Evolutionary conservation across 2,113 vertebrate species (phyloP).

Genomic region (Scophthalmus maximus): DNA sequence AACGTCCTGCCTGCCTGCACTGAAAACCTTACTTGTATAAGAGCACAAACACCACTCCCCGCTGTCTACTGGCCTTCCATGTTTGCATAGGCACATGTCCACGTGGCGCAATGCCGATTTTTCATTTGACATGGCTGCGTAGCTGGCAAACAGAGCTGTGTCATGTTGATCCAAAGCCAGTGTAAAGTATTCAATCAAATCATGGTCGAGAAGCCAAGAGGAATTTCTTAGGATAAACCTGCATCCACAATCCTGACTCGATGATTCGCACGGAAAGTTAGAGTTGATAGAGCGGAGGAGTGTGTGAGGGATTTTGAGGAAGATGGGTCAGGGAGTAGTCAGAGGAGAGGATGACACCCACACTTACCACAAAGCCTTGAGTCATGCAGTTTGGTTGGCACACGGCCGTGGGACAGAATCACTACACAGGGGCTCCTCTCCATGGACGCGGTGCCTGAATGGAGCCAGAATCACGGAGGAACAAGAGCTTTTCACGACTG

Average conservation of each 20-base stretch:
- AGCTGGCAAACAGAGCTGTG: constrained; percentile 46
- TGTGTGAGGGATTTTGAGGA: constrained; percentile 48
- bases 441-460: constrained; percentile 29
- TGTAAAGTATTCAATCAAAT: constrained; percentile 61
- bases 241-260: constrained; percentile 23
- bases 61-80: constrained; percentile 41
- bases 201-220: constrained; percentile 12
- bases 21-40: constrained; percentile 52
- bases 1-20: constrained; percentile 31
- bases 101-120: constrained; percentile 56
- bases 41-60: constrained; percentile 60
- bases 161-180: constrained; percentile 39
- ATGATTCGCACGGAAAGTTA: constrained; percentile 67
- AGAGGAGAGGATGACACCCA: constrained; percentile 70
- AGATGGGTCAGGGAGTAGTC: constrained; percentile 73
- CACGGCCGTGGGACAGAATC: constrained; percentile 45
- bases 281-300: constrained; percentile 38
- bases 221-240: constrained; percentile 47
- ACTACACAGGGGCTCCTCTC: constrained; percentile 45
- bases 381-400: constrained; percentile 69
- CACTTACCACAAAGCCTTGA: constrained; percentile 73
- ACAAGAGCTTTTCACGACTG: no score
- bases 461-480: no score
- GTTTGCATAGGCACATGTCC: constrained; percentile 55
- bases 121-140: constrained; percentile 45